These are phyloP conservation scores for Silurus meridionalis DNA, from an alignment of 2,113 vertebrate genomes.

Conservation along the genomic window DNA sequence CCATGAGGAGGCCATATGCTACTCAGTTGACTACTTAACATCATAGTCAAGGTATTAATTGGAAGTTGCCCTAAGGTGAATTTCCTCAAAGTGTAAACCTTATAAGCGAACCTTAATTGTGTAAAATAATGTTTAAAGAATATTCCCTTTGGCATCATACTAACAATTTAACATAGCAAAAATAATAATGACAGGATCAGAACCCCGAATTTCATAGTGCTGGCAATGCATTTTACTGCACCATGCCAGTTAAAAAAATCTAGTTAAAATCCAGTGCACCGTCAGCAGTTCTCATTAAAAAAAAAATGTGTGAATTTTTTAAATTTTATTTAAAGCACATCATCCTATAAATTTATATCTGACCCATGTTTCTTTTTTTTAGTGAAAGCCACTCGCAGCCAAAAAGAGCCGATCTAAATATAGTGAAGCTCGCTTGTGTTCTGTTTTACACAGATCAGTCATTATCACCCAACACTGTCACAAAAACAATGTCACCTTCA, in stretches of 20 bases:
- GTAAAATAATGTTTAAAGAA: neutral
- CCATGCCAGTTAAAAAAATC: neutral
- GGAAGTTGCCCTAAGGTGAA: conserved; percentile 60
- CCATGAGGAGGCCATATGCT: conserved; percentile 68
- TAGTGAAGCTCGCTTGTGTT: conserved; percentile 52
- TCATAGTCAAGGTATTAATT: conserved; percentile 71
- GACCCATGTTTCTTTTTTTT: conserved; percentile 48
- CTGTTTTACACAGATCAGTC: conserved; percentile 61
- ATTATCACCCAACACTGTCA: conserved; percentile 57
- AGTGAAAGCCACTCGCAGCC: conserved; percentile 58
- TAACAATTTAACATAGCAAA: neutral
- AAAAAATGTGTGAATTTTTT: neutral
- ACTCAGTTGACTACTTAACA: conserved; percentile 60
- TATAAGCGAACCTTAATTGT: neutral
- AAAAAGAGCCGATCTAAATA: conserved; percentile 58
- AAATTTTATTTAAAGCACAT: neutral
- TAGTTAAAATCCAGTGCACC: neutral
- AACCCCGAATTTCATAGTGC: neutral
- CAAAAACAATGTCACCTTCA: conserved; percentile 49
- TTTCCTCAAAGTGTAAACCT: neutral
- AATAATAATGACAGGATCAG: neutral
- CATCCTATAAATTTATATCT: conserved; percentile 27
- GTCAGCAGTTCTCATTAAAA: conserved; percentile 13
- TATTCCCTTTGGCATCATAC: neutral
- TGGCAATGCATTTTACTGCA: neutral